Evolutionary conservation across 2,888 invertebrate genomes (phyloP).

Genomic region (Macrophya alboannulata): DNA sequence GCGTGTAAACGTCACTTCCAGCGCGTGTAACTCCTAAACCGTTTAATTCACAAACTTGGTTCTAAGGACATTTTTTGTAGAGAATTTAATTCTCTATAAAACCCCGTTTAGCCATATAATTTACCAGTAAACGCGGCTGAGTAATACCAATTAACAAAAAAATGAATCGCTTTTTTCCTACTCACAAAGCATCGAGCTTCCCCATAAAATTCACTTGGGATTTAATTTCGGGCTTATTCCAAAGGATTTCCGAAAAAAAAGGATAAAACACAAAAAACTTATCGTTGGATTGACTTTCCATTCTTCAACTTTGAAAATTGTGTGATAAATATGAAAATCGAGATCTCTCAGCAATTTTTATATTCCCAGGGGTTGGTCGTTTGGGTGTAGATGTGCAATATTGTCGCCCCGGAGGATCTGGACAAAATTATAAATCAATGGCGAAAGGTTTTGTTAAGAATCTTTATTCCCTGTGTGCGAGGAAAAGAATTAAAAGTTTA

Average conservation of each 20-base stretch:
- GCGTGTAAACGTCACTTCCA: background rate
- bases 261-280: background rate
- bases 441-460: slow-evolving; percentile 13
- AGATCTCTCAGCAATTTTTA: background rate
- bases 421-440: slow-evolving; percentile 16
- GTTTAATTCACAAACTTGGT: background rate
- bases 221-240: too few species aligned
- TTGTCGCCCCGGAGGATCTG: background rate
- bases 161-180: too few species aligned
- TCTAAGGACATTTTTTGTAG: background rate
- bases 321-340: background rate
- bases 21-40: background rate
- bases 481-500: slow-evolving; percentile 41
- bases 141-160: background rate
- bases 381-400: background rate
- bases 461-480: slow-evolving; percentile 5
- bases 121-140: background rate
- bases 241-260: too few species aligned
- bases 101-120: background rate
- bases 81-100: background rate
- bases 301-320: background rate
- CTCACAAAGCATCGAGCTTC: too few species aligned
- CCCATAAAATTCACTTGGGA: too few species aligned
- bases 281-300: too few species aligned
- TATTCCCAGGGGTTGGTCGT: background rate